Conservation (phyloP, 2,113 vertebrate genomes). For the Platichthys stellatus region DNA sequence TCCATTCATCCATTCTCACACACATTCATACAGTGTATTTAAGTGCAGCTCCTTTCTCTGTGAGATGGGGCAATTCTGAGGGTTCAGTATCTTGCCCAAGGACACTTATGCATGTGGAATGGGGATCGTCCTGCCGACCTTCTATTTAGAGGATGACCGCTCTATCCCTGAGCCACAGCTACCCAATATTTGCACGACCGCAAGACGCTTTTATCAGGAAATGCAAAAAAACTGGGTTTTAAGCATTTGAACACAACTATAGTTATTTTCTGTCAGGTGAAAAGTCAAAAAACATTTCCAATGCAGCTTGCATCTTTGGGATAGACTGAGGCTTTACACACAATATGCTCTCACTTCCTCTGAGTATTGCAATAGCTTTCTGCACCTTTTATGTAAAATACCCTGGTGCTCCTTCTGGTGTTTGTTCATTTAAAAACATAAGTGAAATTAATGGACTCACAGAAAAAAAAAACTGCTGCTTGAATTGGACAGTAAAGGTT, state of each 20-base stretch:
- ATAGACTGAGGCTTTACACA: neutral
- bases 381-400: slow-evolving; percentile 1
- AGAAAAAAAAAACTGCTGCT: neutral
- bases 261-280: neutral
- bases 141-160: too few relatives aligned
- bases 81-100: too few relatives aligned
- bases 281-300: neutral
- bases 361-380: neutral
- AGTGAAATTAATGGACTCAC: neutral
- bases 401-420: neutral
- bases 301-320: neutral
- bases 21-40: too few relatives aligned
- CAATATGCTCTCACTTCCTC: neutral
- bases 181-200: too few relatives aligned
- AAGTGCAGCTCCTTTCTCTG: too few relatives aligned
- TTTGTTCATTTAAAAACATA: neutral
- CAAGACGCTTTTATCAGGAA: neutral
- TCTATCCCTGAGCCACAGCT: neutral
- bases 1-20: too few relatives aligned
- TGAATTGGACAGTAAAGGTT: neutral
- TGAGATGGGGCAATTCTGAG: too few relatives aligned
- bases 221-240: neutral
- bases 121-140: too few relatives aligned
- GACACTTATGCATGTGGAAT: too few relatives aligned
- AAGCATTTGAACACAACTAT: neutral